phyloP scores from a whole-genome alignment of 2,888 invertebrate species.

The Heliothis peltigera region DNA sequence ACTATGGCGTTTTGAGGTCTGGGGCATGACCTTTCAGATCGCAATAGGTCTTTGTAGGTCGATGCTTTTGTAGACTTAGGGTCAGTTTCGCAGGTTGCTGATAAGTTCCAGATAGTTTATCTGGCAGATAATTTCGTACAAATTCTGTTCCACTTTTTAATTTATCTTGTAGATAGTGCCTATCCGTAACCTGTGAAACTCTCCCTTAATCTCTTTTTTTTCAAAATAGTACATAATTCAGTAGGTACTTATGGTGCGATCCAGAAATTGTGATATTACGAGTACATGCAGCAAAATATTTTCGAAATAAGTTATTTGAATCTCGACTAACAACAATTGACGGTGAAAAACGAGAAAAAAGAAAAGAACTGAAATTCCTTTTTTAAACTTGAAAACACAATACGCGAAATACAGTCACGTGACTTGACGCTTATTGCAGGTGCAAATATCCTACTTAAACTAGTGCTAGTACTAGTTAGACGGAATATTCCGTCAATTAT shows the following conservation, averaged over 20 bases:
- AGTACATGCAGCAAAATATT: too few relatives aligned
- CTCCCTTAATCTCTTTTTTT: too few relatives aligned
- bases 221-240: background rate
- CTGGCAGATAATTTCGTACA: too few relatives aligned
- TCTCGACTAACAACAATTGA: background rate
- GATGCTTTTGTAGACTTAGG: background rate
- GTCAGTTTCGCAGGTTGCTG: too few relatives aligned
- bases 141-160: too few relatives aligned
- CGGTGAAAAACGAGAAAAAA: background rate
- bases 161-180: too few relatives aligned
- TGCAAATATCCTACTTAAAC: conserved; percentile 17
- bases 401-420: background rate
- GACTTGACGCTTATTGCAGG: conserved; percentile 10
- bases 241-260: too few relatives aligned
- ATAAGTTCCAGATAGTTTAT: too few relatives aligned
- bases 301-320: too few relatives aligned
- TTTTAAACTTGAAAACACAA: background rate
- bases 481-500: conserved; percentile 36
- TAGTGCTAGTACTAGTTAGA: conserved; percentile 13
- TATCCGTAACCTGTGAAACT: too few relatives aligned
- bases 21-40: conserved; percentile 20
- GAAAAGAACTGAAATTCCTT: background rate
- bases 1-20: conserved; percentile 26
- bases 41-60: conserved; percentile 5
- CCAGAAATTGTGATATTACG: background rate